Evolutionary conservation across 2,113 vertebrate genomes (phyloP), one percentile per base, ranked within the genome.

Genomic region (Pelvicachromis taeniatus): DNA sequence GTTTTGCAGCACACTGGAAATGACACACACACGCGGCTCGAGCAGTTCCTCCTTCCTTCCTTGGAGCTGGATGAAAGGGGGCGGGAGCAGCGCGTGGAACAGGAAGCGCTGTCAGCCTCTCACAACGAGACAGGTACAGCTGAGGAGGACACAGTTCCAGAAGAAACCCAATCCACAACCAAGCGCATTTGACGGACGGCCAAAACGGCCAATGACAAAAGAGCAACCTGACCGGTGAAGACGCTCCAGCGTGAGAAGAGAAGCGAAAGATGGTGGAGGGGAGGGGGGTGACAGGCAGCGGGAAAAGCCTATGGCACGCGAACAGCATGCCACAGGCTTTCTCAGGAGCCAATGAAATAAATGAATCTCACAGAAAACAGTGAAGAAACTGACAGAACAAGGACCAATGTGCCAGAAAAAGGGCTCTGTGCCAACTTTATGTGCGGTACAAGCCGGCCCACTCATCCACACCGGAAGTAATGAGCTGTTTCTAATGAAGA

Each of bases 91-190:
- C 13, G 85, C 26, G 19, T 82, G 45, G 83, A 88, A 89, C 96
- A 93, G 96, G 95, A 96, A 95, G 95, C 92, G 23, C 80, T 50
- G 50, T 88, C 93, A 92, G 86, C 97, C 97, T 97, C 93, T 98
- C 96, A 97, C 85, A 92, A 80, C 92, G 86, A 95, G 97, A 98
- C 97, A 97, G 97, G 96, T 97, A 97, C 93, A 86, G 85, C 77
- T 65, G 70, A 78, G 53, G n/a, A 55, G 63, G 83, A 80, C 84
- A 10, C 55, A 2, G 77, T 81, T 56, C 52, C 48, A 14, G 33
- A 38, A 33, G 5, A 4, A 2, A 58, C 1, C 95, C 93, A 95
- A 95, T 95, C 78, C 13, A 31, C 8, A 5, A 8, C 6, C 70
- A 52, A 82, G 81, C 9, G 16, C 10, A 6, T 7, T 1, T 5